Evolutionary conservation across 2,113 vertebrate genomes (phyloP), one percentile per base, ranked within the genome.

Genomic region (Ciconia stormi): DNA sequence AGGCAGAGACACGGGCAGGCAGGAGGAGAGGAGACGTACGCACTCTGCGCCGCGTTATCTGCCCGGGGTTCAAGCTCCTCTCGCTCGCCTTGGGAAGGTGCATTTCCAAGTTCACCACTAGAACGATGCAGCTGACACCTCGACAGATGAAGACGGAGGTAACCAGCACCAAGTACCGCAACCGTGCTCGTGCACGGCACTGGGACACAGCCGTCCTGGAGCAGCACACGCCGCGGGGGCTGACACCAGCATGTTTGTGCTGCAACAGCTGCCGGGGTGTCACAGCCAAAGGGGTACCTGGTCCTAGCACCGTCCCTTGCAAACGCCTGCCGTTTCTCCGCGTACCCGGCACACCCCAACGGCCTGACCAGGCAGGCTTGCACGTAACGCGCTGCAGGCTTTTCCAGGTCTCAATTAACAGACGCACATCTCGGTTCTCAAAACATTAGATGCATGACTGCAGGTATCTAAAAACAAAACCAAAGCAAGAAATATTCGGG

Each of bases 201-300:
- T 1, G 20, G 32, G 34, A 17, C 27, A 9, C 29, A 12, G 6
- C 49, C 7, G 1, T 47, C 29, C 58, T 9, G 34, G 18, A 13
- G 53, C 27, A 5, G n/a, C 2, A 17, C 11, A 3, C 1, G 1
- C n/a, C 11, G 2, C 2, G 10, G 20, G 15, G 7, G 23, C 3
- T 25, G 36, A 52, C 38, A 4, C 3, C 4, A 26, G 34, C 9
- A 5, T 3, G 19, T 40, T 63, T 8, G 20, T 23, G 13, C 69
- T 21, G 30, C 49, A 42, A 12, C 25, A 16, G 10, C 23, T 7
- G 30, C 13, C 3, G 1, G 34, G 19, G 22, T 10, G 15, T 13
- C 4, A 32, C 19, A 29, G 42, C 44, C 30, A 6, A 42, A 30
- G 16, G 46, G 16, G 53, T 5, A 16, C 42, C 66, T 11, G 42